Conservation (phyloP, 2,797 vertebrate species). For the Graptemys geographica region DNA sequence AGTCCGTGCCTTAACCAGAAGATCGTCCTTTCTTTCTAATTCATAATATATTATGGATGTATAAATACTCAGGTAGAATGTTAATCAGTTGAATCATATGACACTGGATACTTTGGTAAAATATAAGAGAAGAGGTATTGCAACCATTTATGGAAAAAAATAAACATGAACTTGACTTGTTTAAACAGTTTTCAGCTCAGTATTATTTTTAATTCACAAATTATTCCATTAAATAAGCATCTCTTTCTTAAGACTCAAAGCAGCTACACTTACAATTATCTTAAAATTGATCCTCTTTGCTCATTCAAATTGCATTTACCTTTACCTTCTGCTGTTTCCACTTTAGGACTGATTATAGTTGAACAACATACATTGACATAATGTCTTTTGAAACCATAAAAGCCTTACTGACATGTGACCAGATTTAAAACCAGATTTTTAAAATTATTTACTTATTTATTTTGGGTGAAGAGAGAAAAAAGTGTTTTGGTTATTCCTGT, state of each 20-base stretch:
- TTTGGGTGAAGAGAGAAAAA: background rate
- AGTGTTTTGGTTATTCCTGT: background rate
- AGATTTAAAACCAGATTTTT: background rate
- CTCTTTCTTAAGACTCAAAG: background rate
- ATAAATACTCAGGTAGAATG: background rate
- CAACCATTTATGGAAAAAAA: background rate
- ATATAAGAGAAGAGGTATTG: background rate
- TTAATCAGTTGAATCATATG: background rate
- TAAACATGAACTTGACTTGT: background rate
- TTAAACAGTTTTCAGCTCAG: background rate
- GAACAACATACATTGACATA: background rate
- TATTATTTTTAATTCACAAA: background rate
- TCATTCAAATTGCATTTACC: background rate
- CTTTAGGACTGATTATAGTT: background rate
- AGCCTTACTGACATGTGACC: background rate
- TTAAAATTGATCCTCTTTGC: background rate
- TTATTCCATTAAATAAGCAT: background rate
- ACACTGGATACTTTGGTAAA: background rate
- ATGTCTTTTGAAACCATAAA: background rate
- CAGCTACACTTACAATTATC: background rate
- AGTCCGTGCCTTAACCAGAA: background rate
- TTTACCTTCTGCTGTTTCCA: background rate
- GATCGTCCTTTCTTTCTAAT: background rate
- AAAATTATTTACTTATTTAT: background rate
- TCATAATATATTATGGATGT: background rate